Evolutionary conservation across 2,888 invertebrate genomes (phyloP), one percentile per base, ranked within the genome.

Genomic region (Leucoma salicis): DNA sequence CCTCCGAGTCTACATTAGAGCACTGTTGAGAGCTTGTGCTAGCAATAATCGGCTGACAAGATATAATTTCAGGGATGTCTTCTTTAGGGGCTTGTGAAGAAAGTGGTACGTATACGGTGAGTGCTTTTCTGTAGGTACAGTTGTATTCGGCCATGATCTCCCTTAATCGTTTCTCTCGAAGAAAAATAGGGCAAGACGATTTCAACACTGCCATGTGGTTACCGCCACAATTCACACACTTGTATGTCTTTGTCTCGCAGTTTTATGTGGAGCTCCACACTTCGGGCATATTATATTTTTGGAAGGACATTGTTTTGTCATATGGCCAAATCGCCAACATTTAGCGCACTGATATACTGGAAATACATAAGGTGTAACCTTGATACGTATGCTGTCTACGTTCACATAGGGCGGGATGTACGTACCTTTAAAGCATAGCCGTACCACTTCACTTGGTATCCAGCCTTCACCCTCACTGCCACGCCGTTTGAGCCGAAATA

Each of bases 281-380:
- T 28, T 28, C 6, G 28, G 28, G n/a, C 28, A 28, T 2, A 28
- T n/a, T 12, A 28, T 13, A 12, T 13, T 28, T 28, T 28, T 28
- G 2, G 11, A 12, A 13, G 28, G 13, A 12, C 28, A 28, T 4
- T 28, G 13, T 13, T 28, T 28, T 3, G 11, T 28, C 0, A 33
- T 13, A 24, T 50, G 46, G 0, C 47, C 47, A 21, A n/a, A 50
- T 13, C 12, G 35, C 47, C 44, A 50, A 24, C 50, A 47, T 4
- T 10, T 15, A 0, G 43, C 42, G 18, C 49, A 47, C 8, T 47
- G 25, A 25, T 2, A 10, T 10, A 25, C 25, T n/a, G 25, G 25
- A 10, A 25, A 25, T 10, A 25, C n/a, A 10, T n/a, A n/a, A n/a
- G n/a, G n/a, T n/a, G n/a, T n/a, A n/a, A n/a, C n/a, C n/a, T n/a